These are phyloP conservation scores for Maconellicoccus hirsutus DNA, from an alignment of 1,140 invertebrate species.

Conservation along the genomic window DNA sequence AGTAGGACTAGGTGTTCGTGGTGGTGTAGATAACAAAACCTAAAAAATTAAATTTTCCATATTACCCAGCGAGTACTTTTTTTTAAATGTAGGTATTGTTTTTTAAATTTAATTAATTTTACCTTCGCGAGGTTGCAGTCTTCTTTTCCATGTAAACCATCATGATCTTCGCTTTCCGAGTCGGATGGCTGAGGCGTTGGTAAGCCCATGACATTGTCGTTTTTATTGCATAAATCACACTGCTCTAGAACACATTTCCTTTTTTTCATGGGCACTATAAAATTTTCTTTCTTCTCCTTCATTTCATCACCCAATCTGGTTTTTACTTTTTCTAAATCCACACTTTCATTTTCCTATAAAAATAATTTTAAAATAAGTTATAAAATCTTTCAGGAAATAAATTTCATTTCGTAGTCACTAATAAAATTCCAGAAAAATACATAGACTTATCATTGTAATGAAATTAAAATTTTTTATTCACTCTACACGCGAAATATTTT, in stretches of 20 bases:
- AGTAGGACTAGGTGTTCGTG: constrained; percentile 37
- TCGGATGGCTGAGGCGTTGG: constrained; percentile 42
- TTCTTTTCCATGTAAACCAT: neutral
- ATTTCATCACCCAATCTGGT: constrained; percentile 31
- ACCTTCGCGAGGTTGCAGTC: neutral
- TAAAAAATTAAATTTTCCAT: constrained; percentile 29
- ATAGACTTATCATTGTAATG: no score
- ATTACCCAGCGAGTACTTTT: neutral
- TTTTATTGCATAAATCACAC: constrained; percentile 26
- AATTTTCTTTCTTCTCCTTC: constrained; percentile 29
- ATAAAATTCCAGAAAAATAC: no score
- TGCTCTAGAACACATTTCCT: constrained; percentile 31
- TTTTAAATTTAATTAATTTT: neutral
- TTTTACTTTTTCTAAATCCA: constrained; percentile 37
- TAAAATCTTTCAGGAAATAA: no score
- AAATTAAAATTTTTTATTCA: no score
- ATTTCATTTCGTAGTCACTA: no score
- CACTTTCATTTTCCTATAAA: constrained; percentile 27
- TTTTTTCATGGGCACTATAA: constrained; percentile 29
- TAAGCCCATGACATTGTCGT: constrained; percentile 25
- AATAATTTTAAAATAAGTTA: no score
- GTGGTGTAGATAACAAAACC: constrained; percentile 40
- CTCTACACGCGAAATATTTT: no score
- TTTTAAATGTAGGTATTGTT: neutral
- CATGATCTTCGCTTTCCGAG: constrained; percentile 39